A percentile compares a stretch with the other conserved stretches of the same genome.
Evolutionary conservation across 92 coral and sea anemone species (phyloP).

Genomic region (Parazoanthus atlanticus): DNA sequence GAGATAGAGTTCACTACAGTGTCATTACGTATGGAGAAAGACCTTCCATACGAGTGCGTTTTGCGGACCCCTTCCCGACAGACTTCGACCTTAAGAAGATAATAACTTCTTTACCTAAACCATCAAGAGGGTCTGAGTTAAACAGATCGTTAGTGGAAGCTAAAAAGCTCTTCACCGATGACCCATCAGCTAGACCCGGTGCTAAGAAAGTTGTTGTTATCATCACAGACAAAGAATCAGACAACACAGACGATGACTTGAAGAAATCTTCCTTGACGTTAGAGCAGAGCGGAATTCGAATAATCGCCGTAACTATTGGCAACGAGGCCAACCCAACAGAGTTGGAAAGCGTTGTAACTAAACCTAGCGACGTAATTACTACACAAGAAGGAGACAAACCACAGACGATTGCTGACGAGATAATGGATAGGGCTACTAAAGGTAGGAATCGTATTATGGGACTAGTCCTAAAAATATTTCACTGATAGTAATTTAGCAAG

Average conservation of each 20-base stretch:
- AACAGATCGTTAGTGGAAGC: conserved; percentile 18
- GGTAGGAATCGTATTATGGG: conserved; percentile 37
- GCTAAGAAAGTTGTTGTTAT: conserved; percentile 84
- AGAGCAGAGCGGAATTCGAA: conserved; percentile 69
- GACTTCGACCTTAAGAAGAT: conserved; percentile 3
- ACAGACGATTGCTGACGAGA: conserved; percentile 53
- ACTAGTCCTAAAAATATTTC: not conserved
- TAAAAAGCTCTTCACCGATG: not conserved
- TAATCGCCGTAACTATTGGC: conserved; percentile 85
- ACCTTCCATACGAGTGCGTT: conserved; percentile 22
- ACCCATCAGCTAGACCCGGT: conserved; percentile 41
- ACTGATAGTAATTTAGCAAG: too few relatives aligned
- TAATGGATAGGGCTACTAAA: conserved; percentile 66
- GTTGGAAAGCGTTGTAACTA: conserved; percentile 50
- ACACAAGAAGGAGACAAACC: conserved; percentile 63
- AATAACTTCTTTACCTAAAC: conserved; percentile 5
- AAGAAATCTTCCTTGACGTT: conserved; percentile 52
- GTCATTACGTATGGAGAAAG: conserved; percentile 13
- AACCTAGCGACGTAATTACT: conserved; percentile 46
- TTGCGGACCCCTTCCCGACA: not conserved
- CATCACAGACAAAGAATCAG: conserved; percentile 73
- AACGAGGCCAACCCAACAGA: conserved; percentile 61
- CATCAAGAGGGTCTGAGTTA: conserved; percentile 13
- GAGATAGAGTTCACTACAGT: conserved; percentile 40
- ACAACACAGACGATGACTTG: conserved; percentile 53